A percentile compares a stretch with the other conserved stretches of the same genome.
Conservation (phyloP, 2,888 invertebrate genomes). For the Crossocerus cetratus region DNA sequence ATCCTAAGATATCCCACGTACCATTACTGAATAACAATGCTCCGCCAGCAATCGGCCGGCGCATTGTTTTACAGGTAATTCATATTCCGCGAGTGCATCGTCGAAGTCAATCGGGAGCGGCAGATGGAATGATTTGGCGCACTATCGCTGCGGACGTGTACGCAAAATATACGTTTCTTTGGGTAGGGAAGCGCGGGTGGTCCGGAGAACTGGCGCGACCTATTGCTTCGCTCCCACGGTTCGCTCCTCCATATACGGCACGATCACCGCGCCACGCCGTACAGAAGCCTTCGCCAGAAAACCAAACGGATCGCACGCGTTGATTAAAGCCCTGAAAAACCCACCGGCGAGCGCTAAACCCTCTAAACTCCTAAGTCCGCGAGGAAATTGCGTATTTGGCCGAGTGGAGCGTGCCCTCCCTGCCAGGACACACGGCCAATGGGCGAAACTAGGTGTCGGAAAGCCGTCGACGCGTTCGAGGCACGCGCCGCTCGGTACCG, state of each 20-base stretch:
- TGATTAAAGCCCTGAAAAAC: too few relatives aligned
- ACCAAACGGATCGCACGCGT: too few relatives aligned
- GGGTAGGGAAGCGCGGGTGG: constrained; percentile 2
- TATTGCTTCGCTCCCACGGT: neutral
- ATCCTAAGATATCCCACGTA: constrained; percentile 27
- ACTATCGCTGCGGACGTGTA: neutral
- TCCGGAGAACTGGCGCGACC: neutral
- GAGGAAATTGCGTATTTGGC: too few relatives aligned
- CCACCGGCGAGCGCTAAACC: too few relatives aligned
- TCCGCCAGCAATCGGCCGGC: neutral
- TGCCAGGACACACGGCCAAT: too few relatives aligned
- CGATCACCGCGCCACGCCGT: too few relatives aligned
- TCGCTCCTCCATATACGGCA: too few relatives aligned
- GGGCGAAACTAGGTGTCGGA: constrained; percentile 10
- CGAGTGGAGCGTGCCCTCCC: too few relatives aligned
- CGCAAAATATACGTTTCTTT: constrained; percentile 1
- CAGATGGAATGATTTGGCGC: neutral
- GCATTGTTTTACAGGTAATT: constrained; percentile 31
- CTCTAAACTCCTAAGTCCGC: too few relatives aligned
- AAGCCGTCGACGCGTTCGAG: constrained; percentile 11
- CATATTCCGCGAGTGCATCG: constrained; percentile 18
- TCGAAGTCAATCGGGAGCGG: neutral
- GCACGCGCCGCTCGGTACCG: constrained; percentile 16
- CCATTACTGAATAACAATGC: constrained; percentile 16
- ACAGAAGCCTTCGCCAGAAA: too few relatives aligned